Evolutionary conservation across 2,888 invertebrate species (phyloP), one percentile per base, ranked within the genome.

Genomic region (Cephus pygmeus): DNA sequence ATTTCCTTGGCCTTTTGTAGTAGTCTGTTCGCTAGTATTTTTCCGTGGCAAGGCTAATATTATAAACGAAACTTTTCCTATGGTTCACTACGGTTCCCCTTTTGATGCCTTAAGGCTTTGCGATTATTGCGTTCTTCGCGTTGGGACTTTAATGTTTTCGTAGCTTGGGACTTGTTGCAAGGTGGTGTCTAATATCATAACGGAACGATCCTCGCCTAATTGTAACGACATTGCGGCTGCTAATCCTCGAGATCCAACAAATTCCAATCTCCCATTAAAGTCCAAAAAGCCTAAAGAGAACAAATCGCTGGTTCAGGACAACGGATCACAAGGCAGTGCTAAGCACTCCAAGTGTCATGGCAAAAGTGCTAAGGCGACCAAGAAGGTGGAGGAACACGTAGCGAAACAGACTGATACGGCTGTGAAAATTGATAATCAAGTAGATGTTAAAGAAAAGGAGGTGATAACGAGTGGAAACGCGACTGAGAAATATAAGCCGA

Each of bases 161-260:
- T 71, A 71, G 76, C 75, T 74, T 83, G 80, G 76, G 80, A 84
- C 83, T 84, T 87, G 84, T 88, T 86, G 86, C 84, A 87, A 90
- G 89, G 86, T 88, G 85, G 84, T 85, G 85, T 84, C 86, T 80
- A 82, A 79, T 84, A 87, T 86, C 79, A 85, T 86, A 78, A 79
- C 80, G 84, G 87, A 85, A 83, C 80, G 81, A 76, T 83, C 83
- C 80, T 79, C 81, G 56, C 79, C 82, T 83, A 84, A 85, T 73
- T 78, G 80, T 81, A 86, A 88, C 77, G 83, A 77, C 78, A 82
- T 82, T 76, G 69, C 83, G 81, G 80, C 79, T 75, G 81, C 80
- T 71, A 81, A 83, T 73, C 77, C 76, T 78, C 81, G 85, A 83
- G 82, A 83, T 40, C 71, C 83, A 80, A 76, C 79, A 56, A 83